phyloP scores from a whole-genome alignment of 2,113 vertebrate genomes.

The Bucco capensis region DNA sequence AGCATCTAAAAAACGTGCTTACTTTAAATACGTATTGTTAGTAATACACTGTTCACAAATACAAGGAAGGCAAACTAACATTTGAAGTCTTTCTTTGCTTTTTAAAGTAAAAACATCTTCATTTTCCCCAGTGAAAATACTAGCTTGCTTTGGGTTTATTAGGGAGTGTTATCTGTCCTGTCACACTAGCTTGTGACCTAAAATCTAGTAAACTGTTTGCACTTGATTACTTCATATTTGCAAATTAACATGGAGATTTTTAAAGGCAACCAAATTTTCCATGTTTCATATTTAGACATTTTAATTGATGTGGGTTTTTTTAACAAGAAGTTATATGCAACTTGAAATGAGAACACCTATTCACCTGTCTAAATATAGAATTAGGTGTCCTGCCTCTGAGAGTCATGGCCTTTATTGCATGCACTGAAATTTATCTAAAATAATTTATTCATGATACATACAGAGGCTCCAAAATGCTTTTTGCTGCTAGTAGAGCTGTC shows the following conservation, averaged over 20 bases:
- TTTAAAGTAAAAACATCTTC: neutral
- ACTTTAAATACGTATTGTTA: neutral
- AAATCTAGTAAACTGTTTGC: neutral
- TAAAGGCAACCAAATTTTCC: neutral
- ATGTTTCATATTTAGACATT: neutral
- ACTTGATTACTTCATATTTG: neutral
- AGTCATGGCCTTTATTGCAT: neutral
- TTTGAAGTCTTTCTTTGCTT: neutral
- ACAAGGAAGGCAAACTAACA: neutral
- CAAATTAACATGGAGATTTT: neutral
- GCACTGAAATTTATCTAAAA: neutral
- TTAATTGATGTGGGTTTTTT: neutral
- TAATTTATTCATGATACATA: neutral
- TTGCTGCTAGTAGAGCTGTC: neutral
- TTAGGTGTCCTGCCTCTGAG: neutral
- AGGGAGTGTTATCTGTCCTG: neutral
- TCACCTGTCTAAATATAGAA: neutral
- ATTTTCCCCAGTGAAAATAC: neutral
- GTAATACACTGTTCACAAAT: neutral
- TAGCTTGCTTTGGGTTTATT: neutral
- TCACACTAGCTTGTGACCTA: neutral
- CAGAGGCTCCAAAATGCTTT: neutral
- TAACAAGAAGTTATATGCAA: neutral
- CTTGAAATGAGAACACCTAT: neutral
- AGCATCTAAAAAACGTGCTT: neutral